A percentile compares a stretch with the other conserved stretches of the same genome.
Evolutionary conservation across 2,113 vertebrate genomes (phyloP).

Genomic region (Glaucomys volans): DNA sequence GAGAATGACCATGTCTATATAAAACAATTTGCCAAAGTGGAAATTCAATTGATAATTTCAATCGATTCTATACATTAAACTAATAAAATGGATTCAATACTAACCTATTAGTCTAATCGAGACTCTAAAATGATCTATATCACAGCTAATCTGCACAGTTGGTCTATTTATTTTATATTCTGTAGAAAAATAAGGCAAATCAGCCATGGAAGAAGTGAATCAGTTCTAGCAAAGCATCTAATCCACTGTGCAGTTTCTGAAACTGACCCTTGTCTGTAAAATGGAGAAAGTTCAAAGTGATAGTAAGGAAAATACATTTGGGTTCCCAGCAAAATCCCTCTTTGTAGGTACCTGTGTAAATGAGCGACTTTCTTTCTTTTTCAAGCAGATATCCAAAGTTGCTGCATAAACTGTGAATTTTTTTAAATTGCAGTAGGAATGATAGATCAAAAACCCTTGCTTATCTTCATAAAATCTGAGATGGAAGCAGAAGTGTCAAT

Average conservation of each 20-base stretch:
- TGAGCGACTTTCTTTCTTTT: not conserved
- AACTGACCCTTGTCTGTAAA: not conserved
- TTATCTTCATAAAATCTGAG: not conserved
- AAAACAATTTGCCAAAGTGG: not conserved
- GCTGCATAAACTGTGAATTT: not conserved
- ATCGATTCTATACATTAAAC: not conserved
- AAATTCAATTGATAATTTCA: conserved; percentile 50
- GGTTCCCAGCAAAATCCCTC: not conserved
- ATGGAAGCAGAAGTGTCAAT: not conserved
- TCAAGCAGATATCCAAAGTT: not conserved
- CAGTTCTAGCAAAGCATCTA: not conserved
- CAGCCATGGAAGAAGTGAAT: not conserved
- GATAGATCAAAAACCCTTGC: not conserved
- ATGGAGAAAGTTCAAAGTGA: not conserved
- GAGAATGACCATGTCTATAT: not conserved
- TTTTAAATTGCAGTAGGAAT: not conserved
- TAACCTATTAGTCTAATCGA: not conserved
- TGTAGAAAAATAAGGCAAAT: conserved; percentile 26
- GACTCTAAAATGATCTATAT: not conserved
- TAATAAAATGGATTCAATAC: not conserved
- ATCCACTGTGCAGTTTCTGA: not conserved
- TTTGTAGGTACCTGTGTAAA: not conserved
- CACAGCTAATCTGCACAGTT: not conserved
- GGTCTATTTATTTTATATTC: conserved; percentile 48
- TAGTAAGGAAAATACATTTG: not conserved